Evolutionary conservation across 1,140 invertebrate genomes (phyloP), one percentile per base, ranked within the genome.

Genomic region (Vanessa atalanta): DNA sequence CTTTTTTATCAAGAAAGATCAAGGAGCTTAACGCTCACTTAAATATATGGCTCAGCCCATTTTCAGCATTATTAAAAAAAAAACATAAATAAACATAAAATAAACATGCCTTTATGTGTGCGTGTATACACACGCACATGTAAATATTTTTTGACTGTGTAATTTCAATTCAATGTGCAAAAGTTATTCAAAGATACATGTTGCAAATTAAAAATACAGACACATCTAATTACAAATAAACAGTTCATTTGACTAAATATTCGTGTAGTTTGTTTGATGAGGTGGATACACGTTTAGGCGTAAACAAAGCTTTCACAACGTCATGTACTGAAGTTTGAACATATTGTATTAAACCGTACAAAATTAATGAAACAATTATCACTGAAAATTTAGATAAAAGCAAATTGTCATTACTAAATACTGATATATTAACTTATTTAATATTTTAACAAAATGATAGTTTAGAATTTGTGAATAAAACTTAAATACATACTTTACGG

Each of bases 241-340:
- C n/a, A 16, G n/a, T 53, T 53, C n/a, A 53, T 47, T 48, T 9
- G 13, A 65, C 16, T 37, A 16, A 26, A 65, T 65, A 65, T 26
- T 48, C 4, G 20, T 48, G 3, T 14, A n/a, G 60, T 23, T 50
- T 65, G 47, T 15, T 65, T 48, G 48, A 65, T 31, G 47, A 65
- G 15, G 13, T 3, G 20, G 12, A 65, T 65, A 50, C 47, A 31
- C 47, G 48, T 65, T 65, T 53, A 20, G 20, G 47, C 47, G 47
- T 65, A 65, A 65, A 70, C 68, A 70, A 70, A 70, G 68, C 20
- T 55, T 37, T n/a, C 47, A 61, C 43, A 70, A 47, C 8, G 23
- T 57, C n/a, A 53, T 53, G 51, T 16, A 53, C 51, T 53, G 51
- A 16, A 53, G 51, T 50, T 47, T 20, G 64, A 23, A 65, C 64